Conservation (phyloP, 2,113 vertebrate genomes). For the Phrynocephalus versicolor region DNA sequence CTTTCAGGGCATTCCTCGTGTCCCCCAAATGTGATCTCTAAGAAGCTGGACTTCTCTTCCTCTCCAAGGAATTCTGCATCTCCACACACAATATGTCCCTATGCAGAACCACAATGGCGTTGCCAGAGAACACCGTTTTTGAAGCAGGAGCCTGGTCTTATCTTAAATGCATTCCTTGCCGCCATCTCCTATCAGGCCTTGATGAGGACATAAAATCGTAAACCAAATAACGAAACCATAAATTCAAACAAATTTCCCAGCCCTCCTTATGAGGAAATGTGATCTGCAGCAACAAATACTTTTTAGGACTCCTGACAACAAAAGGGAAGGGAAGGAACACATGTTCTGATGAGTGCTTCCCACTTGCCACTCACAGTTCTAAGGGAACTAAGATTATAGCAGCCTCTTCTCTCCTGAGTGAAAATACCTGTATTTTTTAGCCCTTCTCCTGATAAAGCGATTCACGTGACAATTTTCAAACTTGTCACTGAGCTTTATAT, state of each 20-base stretch:
- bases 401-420: neutral
- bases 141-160: neutral
- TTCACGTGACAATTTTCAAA: neutral
- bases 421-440: neutral
- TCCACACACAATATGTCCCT: no score
- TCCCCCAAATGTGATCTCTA: neutral
- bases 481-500: neutral
- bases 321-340: neutral
- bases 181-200: no score
- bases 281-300: neutral
- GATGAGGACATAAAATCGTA: no score
- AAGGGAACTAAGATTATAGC: neutral
- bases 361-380: neutral
- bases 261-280: neutral
- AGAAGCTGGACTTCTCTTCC: neutral
- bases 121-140: neutral
- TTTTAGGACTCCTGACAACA: no score
- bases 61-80: no score
- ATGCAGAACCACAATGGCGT: neutral
- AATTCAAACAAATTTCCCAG: neutral
- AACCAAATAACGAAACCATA: no score
- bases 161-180: no score
- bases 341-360: neutral
- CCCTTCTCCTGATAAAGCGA: neutral
- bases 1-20: neutral